phyloP scores from a whole-genome alignment of 2,113 vertebrate species.

The Ia io region DNA sequence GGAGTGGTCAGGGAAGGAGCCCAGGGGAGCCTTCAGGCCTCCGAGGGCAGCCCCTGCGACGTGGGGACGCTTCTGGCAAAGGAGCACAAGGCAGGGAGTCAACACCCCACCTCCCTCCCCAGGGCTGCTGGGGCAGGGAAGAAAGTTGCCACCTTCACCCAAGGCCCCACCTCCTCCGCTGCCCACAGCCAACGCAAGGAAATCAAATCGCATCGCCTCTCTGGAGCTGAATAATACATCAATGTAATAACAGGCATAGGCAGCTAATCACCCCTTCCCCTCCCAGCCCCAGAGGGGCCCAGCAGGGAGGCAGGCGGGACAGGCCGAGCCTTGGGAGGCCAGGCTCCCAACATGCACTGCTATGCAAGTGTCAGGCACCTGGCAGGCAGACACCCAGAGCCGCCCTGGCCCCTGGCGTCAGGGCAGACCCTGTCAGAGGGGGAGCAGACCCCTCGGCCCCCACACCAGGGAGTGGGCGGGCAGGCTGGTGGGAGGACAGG shows the following conservation, averaged over 20 bases:
- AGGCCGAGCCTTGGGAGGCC: slow-evolving; percentile 36
- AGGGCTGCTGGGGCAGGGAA: neutral
- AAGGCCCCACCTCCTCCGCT: slow-evolving; percentile 14
- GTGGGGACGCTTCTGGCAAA: neutral
- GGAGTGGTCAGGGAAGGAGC: neutral
- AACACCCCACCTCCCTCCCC: neutral
- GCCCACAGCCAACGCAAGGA: slow-evolving; percentile 52
- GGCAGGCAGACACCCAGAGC: slow-evolving; percentile 5
- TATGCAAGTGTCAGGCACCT: slow-evolving; percentile 38
- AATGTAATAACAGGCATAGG: slow-evolving; percentile 71
- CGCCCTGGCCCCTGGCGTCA: neutral
- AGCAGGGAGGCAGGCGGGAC: slow-evolving; percentile 32
- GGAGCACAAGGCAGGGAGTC: neutral
- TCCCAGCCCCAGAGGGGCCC: slow-evolving; percentile 31
- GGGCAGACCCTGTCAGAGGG: slow-evolving; percentile 16
- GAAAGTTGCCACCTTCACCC: neutral
- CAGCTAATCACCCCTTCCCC: slow-evolving; percentile 69
- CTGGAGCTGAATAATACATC: slow-evolving; percentile 78
- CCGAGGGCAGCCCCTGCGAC: neutral
- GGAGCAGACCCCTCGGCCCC: slow-evolving; percentile 1
- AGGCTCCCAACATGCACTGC: neutral
- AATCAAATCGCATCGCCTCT: slow-evolving; percentile 75
- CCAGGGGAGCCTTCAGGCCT: neutral
- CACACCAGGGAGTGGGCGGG: neutral
- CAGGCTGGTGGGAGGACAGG: slow-evolving; percentile 3